Conservation (phyloP, 1,140 invertebrate genomes). For the Adelges cooleyi region DNA sequence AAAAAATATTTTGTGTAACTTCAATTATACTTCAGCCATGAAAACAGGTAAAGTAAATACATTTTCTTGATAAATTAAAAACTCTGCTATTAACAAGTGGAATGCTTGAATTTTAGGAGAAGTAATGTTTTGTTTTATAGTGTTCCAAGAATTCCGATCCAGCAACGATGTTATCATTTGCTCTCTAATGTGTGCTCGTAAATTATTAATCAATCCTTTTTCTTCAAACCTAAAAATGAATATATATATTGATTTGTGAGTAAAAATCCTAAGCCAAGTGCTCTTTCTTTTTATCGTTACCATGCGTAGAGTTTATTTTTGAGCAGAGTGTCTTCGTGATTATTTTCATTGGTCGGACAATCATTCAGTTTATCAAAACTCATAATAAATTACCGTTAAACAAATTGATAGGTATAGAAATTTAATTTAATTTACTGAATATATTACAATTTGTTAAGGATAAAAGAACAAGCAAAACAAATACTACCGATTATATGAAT, state of each 20-base stretch:
- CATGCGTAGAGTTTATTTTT: neutral
- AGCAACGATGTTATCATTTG: neutral
- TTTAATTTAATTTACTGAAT: too few relatives aligned
- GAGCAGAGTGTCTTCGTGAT: neutral
- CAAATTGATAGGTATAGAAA: too few relatives aligned
- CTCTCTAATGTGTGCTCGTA: neutral
- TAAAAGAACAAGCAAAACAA: too few relatives aligned
- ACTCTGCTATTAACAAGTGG: neutral
- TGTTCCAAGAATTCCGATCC: neutral
- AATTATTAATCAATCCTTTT: neutral
- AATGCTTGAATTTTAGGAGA: neutral
- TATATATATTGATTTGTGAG: too few relatives aligned
- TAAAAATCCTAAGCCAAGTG: too few relatives aligned
- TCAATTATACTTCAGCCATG: neutral
- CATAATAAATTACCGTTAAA: too few relatives aligned
- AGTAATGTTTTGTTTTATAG: neutral
- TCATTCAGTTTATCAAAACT: neutral
- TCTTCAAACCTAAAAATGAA: slow-evolving; percentile 10
- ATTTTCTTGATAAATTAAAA: slow-evolving; percentile 1
- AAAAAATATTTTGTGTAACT: too few relatives aligned
- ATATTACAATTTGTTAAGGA: too few relatives aligned
- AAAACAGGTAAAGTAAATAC: neutral
- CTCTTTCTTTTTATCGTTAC: too few relatives aligned
- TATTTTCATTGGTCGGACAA: too few relatives aligned
- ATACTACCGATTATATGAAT: too few relatives aligned